These are phyloP conservation scores for Malurus elegans DNA, from an alignment of 2,113 vertebrate genomes.

Conservation along the genomic window DNA sequence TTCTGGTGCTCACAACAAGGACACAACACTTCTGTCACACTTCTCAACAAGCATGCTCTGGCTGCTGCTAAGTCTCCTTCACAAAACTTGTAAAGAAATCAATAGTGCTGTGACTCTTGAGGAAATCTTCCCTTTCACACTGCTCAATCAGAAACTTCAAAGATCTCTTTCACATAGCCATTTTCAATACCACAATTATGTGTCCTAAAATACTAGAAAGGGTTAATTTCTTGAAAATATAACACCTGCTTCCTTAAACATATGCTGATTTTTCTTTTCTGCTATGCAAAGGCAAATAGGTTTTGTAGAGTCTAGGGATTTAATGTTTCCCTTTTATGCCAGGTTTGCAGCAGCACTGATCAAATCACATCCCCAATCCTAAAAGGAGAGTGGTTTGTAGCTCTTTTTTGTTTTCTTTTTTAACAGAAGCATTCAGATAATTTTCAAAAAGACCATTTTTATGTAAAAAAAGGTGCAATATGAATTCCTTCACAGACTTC, in stretches of 20 bases:
- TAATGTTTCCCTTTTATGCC: not conserved
- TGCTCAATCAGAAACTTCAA: not conserved
- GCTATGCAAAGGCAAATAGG: not conserved
- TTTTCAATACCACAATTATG: not conserved
- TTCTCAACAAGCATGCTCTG: not conserved
- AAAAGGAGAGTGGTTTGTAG: not conserved
- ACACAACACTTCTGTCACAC: accelerated
- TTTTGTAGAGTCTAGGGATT: not conserved
- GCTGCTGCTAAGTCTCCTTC: not conserved
- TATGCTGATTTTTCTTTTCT: not conserved
- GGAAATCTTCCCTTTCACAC: not conserved
- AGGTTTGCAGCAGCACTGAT: not conserved
- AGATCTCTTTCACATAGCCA: not conserved
- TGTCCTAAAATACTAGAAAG: not conserved
- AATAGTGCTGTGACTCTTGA: not conserved
- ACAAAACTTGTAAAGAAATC: not conserved
- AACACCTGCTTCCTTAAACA: not conserved
- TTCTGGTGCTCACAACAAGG: not conserved
- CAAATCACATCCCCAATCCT: not conserved
- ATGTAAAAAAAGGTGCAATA: not conserved
- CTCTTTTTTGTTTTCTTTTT: not conserved
- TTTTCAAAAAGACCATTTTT: not conserved
- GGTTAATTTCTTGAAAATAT: not conserved
- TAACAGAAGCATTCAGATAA: not conserved
- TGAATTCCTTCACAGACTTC: not conserved